Base-by-base conservation (phyloP, 2,797 vertebrate species). In the Macrochelys suwanniensis region DNA sequence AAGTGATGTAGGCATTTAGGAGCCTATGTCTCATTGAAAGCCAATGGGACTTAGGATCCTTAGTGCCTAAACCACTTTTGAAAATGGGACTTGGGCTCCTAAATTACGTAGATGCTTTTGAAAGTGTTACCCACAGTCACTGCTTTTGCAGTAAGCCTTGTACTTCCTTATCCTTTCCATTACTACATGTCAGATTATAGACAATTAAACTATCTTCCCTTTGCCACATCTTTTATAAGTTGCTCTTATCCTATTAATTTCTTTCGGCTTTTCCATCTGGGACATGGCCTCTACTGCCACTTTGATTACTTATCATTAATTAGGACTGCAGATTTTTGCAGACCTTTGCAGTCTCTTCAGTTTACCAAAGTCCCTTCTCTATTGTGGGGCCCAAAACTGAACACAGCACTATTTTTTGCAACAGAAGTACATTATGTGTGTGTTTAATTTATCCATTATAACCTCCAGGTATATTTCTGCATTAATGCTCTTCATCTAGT, bases 371-470 rank as follows among this genome's bases (percentile, higher is more conserved):
- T 87, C 57, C 9, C 26, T 80, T 80, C 25, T 61, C 26, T 11
- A 31, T 16, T 45, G n/a, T 45, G 37, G 26, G 28, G 28, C 53
- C 26, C 28, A 42, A 71, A 95, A 42, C 6, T 28, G 56, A 82
- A 47, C 80, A 33, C 28, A 59, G 17, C 51, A n/a, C 19, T 11
- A 8, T 45, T 89, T 88, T 93, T 77, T 51, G 25, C 49, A 25
- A 57, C 0, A 0, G 51, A 45, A 65, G 81, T 89, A n/a, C 15
- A 10, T 77, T 87, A 7, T 84, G 0, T 89, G 19, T 15, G 8
- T 93, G 54, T 94, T 90, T 93, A 81, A 85, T n/a, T 79, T 79
- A 31, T 21, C 49, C 77, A 2, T 90, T 94, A 81, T 84, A 88
- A 92, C 51, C 17, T 92, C 6, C 50, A 87, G 50, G 26, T 95